Conservation (phyloP, 2,113 vertebrate species). For the Myanophis thanlyinensis region DNA sequence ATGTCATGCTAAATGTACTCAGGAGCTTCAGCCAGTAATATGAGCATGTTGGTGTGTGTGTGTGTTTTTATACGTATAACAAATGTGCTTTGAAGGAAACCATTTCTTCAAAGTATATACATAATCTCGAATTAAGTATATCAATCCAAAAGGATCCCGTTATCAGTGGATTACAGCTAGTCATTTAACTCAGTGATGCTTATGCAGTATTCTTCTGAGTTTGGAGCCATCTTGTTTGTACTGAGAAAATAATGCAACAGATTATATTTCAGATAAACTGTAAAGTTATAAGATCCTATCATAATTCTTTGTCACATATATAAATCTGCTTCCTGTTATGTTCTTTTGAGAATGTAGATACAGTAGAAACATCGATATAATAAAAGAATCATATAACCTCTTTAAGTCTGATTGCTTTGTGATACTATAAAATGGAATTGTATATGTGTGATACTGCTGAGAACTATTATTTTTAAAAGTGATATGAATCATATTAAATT, state of each 20-base stretch:
- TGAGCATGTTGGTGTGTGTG: neutral
- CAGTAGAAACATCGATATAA: neutral
- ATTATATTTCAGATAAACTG: neutral
- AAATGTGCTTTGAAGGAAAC: neutral
- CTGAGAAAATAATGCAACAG: neutral
- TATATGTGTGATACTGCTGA: slow-evolving; percentile 7
- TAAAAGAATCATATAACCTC: neutral
- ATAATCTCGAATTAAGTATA: neutral
- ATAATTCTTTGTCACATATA: neutral
- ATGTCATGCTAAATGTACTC: neutral
- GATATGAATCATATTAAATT: neutral
- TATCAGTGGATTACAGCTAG: neutral
- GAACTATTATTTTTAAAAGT: neutral
- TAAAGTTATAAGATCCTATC: neutral
- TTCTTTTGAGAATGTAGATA: neutral
- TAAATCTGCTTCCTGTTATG: neutral
- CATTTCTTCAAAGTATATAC: neutral
- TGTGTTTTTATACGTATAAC: too few species aligned
- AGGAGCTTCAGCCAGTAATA: neutral
- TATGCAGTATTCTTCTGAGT: neutral
- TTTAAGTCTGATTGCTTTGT: neutral
- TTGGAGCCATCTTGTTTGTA: neutral
- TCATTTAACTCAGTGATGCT: neutral
- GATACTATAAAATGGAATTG: slow-evolving; percentile 21
- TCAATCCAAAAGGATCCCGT: neutral